These are phyloP conservation scores for Mantis religiosa DNA, from an alignment of 2,888 invertebrate genomes.

Conservation along the genomic window DNA sequence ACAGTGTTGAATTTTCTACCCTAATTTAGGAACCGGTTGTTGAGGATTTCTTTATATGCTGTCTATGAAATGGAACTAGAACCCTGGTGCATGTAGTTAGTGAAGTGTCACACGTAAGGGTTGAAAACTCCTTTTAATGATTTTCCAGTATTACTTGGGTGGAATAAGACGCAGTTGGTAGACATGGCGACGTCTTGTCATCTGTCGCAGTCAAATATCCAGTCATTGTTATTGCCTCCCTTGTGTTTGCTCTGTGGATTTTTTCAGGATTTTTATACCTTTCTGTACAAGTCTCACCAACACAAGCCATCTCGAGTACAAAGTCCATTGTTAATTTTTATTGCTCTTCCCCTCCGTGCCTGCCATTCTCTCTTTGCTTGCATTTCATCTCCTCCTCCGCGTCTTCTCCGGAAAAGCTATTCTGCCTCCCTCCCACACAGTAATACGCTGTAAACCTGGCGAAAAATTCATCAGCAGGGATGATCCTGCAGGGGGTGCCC, in stretches of 20 bases:
- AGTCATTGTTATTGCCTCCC: conserved; percentile 7
- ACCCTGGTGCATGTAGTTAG: no score
- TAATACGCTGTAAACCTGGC: conserved; percentile 22
- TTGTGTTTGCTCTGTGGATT: conserved; percentile 6
- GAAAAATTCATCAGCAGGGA: conserved; percentile 22
- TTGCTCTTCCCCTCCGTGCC: conserved; percentile 1
- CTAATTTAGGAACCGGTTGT: no score
- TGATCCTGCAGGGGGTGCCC: neutral
- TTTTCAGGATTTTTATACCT: neutral
- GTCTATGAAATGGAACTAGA: no score
- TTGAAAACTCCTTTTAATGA: no score
- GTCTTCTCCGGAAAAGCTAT: conserved; percentile 7
- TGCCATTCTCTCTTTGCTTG: conserved; percentile 1
- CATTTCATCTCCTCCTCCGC: neutral
- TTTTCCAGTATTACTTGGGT: no score
- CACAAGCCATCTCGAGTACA: neutral
- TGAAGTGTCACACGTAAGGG: no score
- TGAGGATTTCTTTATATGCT: no score
- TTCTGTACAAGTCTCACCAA: neutral
- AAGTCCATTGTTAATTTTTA: conserved; percentile 21
- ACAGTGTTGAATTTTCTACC: no score
- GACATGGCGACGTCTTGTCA: neutral
- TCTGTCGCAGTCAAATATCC: neutral
- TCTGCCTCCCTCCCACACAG: neutral
- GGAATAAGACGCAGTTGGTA: no score